Base-by-base conservation (phyloP, 2,888 invertebrate species). In the Lasioglossum malachurum region DNA sequence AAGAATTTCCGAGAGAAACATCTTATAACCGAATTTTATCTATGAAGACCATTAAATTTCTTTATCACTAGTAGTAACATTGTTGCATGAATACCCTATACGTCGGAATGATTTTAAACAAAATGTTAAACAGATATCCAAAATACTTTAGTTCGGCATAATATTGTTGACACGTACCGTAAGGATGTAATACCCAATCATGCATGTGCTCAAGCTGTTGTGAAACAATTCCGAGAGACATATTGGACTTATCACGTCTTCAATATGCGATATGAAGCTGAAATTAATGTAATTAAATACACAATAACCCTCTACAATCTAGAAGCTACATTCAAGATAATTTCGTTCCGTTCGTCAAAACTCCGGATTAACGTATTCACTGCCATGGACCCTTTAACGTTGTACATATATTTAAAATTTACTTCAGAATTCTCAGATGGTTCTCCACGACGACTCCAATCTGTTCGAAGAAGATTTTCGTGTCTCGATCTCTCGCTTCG, bases 211-310 rank as follows among this genome's bases (percentile, higher is more conserved):
- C 83, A 94, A 75, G 1, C 94, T 93, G 69, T 93, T 93, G 16
- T 93, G 94, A 19, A 93, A 53, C 44, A 94, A 87, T 89, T 94
- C 94, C 31, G 94, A 88, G n/a, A 95, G 89, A 73, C 93, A 94
- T 80, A 94, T 91, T 75, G 87, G 88, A 75, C 90, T 92, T 64
- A 94, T 83, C 53, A 93, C 85, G 23, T 84, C 78, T 67, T 94
- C 94, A n/a, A 93, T 92, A 14, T 84, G 84, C 0, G 87, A 78
- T 53, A 93, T 90, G 60, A 94, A 93, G 27, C 94, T 94, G 82
- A 27, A 88, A 90, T 75, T 1, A 72, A 83, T 2, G 57, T 5
- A 16, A 16, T 31, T 64, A 64, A 16, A 7, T 31, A 16, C 4
- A 64, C 14, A 27, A 16, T 7, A 53, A 53, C 7, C 23, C n/a